phyloP scores from a whole-genome alignment of 2,113 vertebrate genomes.

The Struthio camelus region DNA sequence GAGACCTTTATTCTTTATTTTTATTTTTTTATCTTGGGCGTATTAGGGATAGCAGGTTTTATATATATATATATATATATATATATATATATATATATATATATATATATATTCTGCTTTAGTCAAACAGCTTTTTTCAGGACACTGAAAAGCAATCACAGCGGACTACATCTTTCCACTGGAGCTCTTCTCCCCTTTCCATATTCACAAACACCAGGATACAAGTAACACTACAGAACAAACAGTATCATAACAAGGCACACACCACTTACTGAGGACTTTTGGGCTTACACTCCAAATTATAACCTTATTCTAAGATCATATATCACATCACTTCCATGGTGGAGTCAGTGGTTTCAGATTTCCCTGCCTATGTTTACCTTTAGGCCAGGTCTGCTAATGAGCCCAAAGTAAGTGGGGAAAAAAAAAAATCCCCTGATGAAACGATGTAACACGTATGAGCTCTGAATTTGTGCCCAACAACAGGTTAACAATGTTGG shows the following conservation, averaged over 20 bases:
- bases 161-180: not conserved
- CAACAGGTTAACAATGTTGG: not conserved
- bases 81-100: no score
- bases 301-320: not conserved
- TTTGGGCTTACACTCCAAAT: not conserved
- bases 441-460: not conserved
- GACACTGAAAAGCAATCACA: not conserved
- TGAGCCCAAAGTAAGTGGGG: not conserved
- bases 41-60: not conserved
- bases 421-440: not conserved
- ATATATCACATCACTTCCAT: not conserved
- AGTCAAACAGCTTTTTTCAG: not conserved
- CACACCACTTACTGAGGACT: not conserved
- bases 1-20: not conserved
- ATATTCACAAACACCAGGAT: not conserved
- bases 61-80: no score
- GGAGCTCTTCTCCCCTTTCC: not conserved
- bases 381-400: constrained; percentile 26
- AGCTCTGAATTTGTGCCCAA: not conserved
- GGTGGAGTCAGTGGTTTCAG: not conserved
- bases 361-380: not conserved
- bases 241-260: no score
- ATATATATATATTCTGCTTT: not conserved
- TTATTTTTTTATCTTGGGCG: not conserved
- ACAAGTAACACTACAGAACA: not conserved